Evolutionary conservation across 2,113 vertebrate species (phyloP), one percentile per base, ranked within the genome.

Genomic region (Paradoxurus hermaphroditus): DNA sequence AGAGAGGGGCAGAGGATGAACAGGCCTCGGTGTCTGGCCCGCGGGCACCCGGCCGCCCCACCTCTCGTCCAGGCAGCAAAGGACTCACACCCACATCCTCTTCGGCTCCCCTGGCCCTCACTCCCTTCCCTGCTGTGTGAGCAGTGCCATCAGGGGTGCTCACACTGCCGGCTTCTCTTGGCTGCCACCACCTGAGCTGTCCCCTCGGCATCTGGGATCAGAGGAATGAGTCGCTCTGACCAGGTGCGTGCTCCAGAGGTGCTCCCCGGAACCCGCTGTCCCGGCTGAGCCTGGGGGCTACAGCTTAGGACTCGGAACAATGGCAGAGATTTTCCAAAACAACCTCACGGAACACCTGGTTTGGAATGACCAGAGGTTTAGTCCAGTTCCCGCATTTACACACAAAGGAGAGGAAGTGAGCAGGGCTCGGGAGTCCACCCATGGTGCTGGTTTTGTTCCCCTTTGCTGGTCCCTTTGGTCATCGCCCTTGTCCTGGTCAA

Each of bases 31-130:
- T 19, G 72, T 67, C 15, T 41, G 29, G 39, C 59, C 44, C 46
- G 3, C 0, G 2, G 46, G 25, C 0, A 0, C 36, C 29, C 1
- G 18, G 49, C 67, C 12, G 44, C 23, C 19, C 67, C 14, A 2
- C 23, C 2, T 25, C 70, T 51, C 2, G 0, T 36, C 73, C 29
- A 36, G 29, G 25, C 56, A 49, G 31, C 49, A 75, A 7, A 88
- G 84, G 83, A 77, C 23, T 68, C 67, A 36, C 10, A 8, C 46
- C 36, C 31, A 46, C 3, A 9, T 39, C 41, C 56, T 62, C 13
- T 65, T 49, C 53, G 82, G 56, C 39, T 29, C 34, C 41, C 27
- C 21, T 7, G 25, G 36, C 36, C 51, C 5, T 6, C 14, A 18
- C 23, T 7, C 36, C 72, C 49, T 65, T 82, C 77, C 23, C 70